Percentiles rank a stretch among this genome's conserved stretches.
Conservation (phyloP, 1,140 invertebrate species). For the Drosophila saltans region DNA sequence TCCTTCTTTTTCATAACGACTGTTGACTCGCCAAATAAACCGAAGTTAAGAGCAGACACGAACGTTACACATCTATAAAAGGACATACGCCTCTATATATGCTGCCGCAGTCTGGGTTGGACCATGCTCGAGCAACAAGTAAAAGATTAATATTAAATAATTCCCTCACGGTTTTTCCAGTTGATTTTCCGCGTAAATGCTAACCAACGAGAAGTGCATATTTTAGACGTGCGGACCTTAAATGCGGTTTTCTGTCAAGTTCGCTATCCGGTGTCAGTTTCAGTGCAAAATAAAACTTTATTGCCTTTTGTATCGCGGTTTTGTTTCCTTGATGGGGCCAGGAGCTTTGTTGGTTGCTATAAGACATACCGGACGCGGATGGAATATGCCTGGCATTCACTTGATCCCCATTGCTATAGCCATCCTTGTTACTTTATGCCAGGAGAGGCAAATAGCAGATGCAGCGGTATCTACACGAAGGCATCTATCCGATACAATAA, state of each 20-base stretch:
- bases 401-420: slow-evolving; percentile 30
- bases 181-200: slow-evolving; percentile 5
- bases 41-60: slow-evolving; percentile 33
- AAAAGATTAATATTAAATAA: neutral
- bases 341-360: neutral
- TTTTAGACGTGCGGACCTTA: neutral
- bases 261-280: slow-evolving; percentile 40
- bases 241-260: slow-evolving; percentile 23
- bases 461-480: slow-evolving; percentile 17
- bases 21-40: slow-evolving; percentile 14
- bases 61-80: slow-evolving; percentile 60
- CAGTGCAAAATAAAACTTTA: slow-evolving; percentile 62
- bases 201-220: neutral
- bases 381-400: slow-evolving; percentile 21
- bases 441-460: slow-evolving; percentile 7
- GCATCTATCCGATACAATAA: slow-evolving; percentile 66
- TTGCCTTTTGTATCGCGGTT: slow-evolving; percentile 50
- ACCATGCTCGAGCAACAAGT: slow-evolving; percentile 55
- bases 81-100: slow-evolving; percentile 10
- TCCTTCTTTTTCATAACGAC: neutral
- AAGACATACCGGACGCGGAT: neutral
- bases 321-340: slow-evolving; percentile 26
- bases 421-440: slow-evolving; percentile 18
- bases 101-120: slow-evolving; percentile 50
- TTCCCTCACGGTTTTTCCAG: neutral